phyloP scores from a whole-genome alignment of 2,113 vertebrate species.

The Eptesicus fuscus region DNA sequence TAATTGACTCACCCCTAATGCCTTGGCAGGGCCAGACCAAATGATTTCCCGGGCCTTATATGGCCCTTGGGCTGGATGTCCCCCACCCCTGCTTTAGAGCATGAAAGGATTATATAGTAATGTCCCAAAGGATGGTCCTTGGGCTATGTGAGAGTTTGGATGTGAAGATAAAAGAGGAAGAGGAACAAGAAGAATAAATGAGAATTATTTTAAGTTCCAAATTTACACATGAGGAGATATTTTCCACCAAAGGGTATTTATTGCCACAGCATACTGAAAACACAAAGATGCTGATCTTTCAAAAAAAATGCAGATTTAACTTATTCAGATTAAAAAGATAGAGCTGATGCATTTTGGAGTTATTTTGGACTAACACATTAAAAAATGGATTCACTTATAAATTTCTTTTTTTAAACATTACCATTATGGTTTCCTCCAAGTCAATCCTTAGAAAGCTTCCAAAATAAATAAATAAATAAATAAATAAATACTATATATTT shows the following conservation, averaged over 20 bases:
- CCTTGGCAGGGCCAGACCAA: no score
- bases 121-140: background rate
- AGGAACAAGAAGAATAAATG: background rate
- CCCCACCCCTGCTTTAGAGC: background rate
- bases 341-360: slow-evolving; percentile 9
- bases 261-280: background rate
- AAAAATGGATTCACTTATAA: background rate
- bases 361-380: slow-evolving; percentile 4
- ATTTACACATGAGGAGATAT: background rate
- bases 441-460: background rate
- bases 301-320: background rate
- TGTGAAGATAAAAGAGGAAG: background rate
- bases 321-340: background rate
- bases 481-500: background rate
- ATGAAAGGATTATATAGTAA: background rate
- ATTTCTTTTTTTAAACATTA: background rate
- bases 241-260: slow-evolving; percentile 19
- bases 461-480: background rate
- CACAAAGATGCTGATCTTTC: slow-evolving; percentile 7
- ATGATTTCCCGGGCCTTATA: no score
- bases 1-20: no score
- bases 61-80: no score
- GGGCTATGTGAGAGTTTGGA: background rate
- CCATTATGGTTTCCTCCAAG: background rate
- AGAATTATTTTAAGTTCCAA: slow-evolving; percentile 28